Conservation (phyloP, 2,888 invertebrate genomes). For the Carterocephalus palaemon region DNA sequence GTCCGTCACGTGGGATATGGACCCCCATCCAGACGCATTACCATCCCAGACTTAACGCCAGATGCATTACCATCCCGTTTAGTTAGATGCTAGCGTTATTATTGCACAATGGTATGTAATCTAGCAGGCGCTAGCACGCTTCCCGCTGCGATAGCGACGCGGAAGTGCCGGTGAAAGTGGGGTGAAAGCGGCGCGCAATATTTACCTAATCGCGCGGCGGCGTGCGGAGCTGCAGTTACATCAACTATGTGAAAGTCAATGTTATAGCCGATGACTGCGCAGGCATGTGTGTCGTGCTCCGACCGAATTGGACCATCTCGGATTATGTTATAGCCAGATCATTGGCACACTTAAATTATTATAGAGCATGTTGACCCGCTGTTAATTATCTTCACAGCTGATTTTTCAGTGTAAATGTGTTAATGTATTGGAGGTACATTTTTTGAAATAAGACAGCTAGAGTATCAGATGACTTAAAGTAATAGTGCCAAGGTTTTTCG, state of each 20-base stretch:
- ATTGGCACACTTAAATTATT: no score
- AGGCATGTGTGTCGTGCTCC: constrained; percentile 14
- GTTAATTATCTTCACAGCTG: no score
- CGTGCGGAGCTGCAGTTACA: constrained; percentile 52
- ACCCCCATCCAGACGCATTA: no score
- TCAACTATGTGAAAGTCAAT: constrained; percentile 74
- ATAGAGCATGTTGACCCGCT: no score
- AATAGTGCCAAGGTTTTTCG: constrained; percentile 12
- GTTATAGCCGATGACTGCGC: constrained; percentile 56
- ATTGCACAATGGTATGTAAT: no score
- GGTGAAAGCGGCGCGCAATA: constrained; percentile 73
- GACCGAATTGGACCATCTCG: neutral
- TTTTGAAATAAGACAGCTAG: neutral
- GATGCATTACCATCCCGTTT: no score
- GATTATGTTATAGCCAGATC: no score
- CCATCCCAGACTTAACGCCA: no score
- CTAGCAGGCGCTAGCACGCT: neutral
- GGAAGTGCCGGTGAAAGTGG: constrained; percentile 74
- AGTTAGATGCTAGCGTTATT: no score
- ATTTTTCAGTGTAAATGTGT: neutral
- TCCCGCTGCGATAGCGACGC: constrained; percentile 50
- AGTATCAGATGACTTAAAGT: neutral
- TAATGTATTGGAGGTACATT: neutral
- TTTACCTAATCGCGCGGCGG: constrained; percentile 66
- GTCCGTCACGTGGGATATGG: no score